phyloP scores from a whole-genome alignment of 30 jellyfish, hydroid and myxozoan genomes.

The Rhopilema esculentum region DNA sequence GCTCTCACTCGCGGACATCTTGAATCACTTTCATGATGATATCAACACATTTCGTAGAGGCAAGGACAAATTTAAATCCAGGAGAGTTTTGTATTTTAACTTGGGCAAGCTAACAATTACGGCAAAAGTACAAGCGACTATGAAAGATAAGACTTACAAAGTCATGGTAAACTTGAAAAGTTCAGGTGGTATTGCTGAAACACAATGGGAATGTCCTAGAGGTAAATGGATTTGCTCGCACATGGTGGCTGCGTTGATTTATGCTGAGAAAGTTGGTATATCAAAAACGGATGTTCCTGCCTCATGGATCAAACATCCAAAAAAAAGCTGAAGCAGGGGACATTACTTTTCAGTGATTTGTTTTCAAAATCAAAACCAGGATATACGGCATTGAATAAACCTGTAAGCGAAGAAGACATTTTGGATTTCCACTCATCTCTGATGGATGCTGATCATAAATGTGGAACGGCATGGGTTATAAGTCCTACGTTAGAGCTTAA shows the following conservation, averaged over 20 bases:
- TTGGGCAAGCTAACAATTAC: slow-evolving; percentile 32
- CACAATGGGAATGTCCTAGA: slow-evolving; percentile 51
- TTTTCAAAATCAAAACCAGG: slow-evolving; percentile 47
- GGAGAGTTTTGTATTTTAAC: slow-evolving; percentile 40
- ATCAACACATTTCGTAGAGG: slow-evolving; percentile 35
- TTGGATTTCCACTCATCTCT: slow-evolving; percentile 39
- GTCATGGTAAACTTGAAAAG: slow-evolving; percentile 27
- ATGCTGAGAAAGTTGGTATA: slow-evolving; percentile 37
- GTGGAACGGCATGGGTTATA: slow-evolving; percentile 57
- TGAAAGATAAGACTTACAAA: slow-evolving; percentile 49
- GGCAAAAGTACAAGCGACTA: slow-evolving; percentile 48
- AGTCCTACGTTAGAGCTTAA: slow-evolving; percentile 15
- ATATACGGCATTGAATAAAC: slow-evolving; percentile 40
- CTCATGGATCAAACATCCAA: slow-evolving; percentile 56
- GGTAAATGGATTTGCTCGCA: slow-evolving; percentile 62
- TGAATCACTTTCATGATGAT: slow-evolving; percentile 43
- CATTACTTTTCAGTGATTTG: slow-evolving; percentile 31
- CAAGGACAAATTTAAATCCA: slow-evolving; percentile 23
- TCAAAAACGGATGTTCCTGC: slow-evolving; percentile 47
- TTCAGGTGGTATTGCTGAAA: slow-evolving; percentile 36
- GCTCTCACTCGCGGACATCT: slow-evolving; percentile 53
- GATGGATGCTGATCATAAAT: slow-evolving; percentile 36
- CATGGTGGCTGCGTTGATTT: slow-evolving; percentile 46
- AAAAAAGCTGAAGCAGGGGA: slow-evolving; percentile 35
- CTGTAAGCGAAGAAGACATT: slow-evolving; percentile 41